These are phyloP conservation scores for Rhingia rostrata DNA, from an alignment of 2,888 invertebrate genomes.

Conservation along the genomic window DNA sequence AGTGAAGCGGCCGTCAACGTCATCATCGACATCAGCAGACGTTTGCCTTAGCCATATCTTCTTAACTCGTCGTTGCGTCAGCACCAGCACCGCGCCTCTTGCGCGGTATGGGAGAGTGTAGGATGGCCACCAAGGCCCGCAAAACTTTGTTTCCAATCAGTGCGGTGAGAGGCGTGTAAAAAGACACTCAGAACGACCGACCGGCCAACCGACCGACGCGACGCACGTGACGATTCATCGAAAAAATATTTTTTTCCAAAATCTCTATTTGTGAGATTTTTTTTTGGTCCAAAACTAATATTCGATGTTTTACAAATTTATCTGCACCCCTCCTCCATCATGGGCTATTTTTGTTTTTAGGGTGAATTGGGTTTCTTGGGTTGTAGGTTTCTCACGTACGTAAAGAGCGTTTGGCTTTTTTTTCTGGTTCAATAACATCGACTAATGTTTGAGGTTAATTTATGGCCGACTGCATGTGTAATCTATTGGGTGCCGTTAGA, in stretches of 20 bases:
- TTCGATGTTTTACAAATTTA: conserved; percentile 19
- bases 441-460: conserved; percentile 23
- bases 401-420: conserved; percentile 29
- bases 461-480: conserved; percentile 19
- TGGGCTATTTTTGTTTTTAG: conserved; percentile 13
- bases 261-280: too few species aligned
- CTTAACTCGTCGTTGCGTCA: conserved; percentile 30
- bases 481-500: conserved; percentile 6
- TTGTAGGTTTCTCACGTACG: conserved; percentile 11
- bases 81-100: conserved; percentile 36
- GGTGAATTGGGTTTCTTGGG: conserved; percentile 12
- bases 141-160: not conserved
- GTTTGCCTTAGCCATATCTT: not conserved
- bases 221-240: too few species aligned
- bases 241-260: too few species aligned
- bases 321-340: not conserved
- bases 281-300: conserved; percentile 21
- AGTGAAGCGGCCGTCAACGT: conserved; percentile 30
- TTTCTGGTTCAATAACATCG: conserved; percentile 18
- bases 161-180: not conserved
- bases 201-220: too few species aligned
- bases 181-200: too few species aligned
- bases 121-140: not conserved
- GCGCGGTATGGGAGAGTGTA: not conserved
- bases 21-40: conserved; percentile 46